phyloP scores from a whole-genome alignment of 2,797 vertebrate species.

The Coendou prehensilis region DNA sequence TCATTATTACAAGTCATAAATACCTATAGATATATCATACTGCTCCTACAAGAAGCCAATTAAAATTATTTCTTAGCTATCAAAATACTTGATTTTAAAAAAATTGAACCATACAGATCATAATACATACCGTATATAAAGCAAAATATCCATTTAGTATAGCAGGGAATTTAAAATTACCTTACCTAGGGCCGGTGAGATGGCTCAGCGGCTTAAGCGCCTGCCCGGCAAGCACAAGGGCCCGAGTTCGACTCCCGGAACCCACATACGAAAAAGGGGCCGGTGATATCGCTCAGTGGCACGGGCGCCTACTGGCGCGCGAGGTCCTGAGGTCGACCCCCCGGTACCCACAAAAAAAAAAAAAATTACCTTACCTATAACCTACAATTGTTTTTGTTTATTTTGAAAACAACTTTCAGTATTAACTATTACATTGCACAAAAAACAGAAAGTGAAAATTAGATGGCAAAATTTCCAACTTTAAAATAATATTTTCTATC shows the following conservation, averaged over 20 bases:
- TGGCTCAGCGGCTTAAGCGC: too few relatives aligned
- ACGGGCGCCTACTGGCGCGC: too few relatives aligned
- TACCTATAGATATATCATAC: not conserved
- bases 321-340: too few relatives aligned
- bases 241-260: too few relatives aligned
- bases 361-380: not conserved
- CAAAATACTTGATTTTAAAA: not conserved
- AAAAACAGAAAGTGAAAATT: not conserved
- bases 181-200: too few relatives aligned
- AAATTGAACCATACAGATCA: not conserved
- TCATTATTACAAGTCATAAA: constrained; percentile 25
- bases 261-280: too few relatives aligned
- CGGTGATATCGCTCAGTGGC: too few relatives aligned
- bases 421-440: not conserved
- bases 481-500: constrained; percentile 33
- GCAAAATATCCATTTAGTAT: not conserved
- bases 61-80: constrained; percentile 24
- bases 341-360: too few relatives aligned
- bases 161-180: not conserved
- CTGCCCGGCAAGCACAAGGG: too few relatives aligned
- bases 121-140: not conserved
- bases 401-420: not conserved
- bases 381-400: not conserved
- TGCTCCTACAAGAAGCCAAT: not conserved
- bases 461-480: not conserved